These are phyloP conservation scores for Drosophila miranda DNA, from an alignment of 1,140 invertebrate species.

Conservation along the genomic window DNA sequence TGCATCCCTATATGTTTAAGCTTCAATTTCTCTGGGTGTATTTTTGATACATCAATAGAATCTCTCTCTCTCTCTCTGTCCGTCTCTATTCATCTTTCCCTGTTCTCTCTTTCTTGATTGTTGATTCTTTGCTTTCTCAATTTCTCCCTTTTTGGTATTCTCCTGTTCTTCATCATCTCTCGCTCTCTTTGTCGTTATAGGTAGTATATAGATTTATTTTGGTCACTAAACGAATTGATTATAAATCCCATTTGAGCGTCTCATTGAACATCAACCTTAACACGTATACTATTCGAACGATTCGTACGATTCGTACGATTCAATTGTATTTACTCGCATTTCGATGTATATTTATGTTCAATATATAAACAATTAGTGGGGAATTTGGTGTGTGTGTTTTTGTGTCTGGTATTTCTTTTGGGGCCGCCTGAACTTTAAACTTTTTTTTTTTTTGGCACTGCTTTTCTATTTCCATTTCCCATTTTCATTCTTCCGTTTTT, in stretches of 20 bases:
- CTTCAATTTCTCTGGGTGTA: no score
- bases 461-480: constrained; percentile 1
- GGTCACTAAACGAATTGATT: constrained; percentile 52
- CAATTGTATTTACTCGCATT: no score
- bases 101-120: no score
- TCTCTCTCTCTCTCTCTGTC: no score
- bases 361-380: constrained; percentile 34
- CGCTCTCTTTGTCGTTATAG: constrained; percentile 20
- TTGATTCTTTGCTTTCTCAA: no score
- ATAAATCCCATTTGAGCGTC: constrained; percentile 37
- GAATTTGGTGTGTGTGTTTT: constrained; percentile 16
- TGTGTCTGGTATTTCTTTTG: not conserved
- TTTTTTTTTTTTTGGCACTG: constrained; percentile 5
- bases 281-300: constrained; percentile 50
- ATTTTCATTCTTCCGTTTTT: constrained; percentile 2
- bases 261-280: constrained; percentile 17
- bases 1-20: no score
- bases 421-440: no score
- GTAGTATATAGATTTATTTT: constrained; percentile 19
- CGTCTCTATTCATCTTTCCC: no score
- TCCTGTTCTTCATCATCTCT: not conserved
- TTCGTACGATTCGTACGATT: constrained; percentile 16
- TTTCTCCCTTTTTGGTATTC: no score
- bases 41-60: no score
- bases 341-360: no score